phyloP scores from a whole-genome alignment of 2,888 invertebrate genomes.

The Brenthis ino region DNA sequence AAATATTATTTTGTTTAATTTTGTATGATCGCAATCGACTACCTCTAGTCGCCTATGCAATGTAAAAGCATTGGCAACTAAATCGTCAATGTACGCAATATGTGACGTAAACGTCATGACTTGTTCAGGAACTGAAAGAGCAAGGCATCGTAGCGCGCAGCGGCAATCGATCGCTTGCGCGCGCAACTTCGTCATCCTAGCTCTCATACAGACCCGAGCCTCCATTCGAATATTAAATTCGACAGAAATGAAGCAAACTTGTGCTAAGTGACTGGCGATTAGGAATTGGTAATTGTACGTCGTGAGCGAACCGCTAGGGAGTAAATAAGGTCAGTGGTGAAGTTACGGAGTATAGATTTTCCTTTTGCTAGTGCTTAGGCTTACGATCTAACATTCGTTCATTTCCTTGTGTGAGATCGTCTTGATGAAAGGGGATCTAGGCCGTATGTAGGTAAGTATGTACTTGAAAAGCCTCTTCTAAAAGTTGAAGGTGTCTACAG shows the following conservation, averaged over 20 bases:
- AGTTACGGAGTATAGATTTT: slow-evolving; percentile 12
- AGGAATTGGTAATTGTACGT: slow-evolving; percentile 37
- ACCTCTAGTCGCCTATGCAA: slow-evolving; percentile 49
- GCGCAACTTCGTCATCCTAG: slow-evolving; percentile 72
- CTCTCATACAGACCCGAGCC: slow-evolving; percentile 60
- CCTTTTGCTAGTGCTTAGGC: slow-evolving; percentile 11
- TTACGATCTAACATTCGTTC: slow-evolving; percentile 26
- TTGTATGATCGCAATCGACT: slow-evolving; percentile 20
- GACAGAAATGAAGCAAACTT: slow-evolving; percentile 75
- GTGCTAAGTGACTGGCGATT: slow-evolving; percentile 65
- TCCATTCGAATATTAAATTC: slow-evolving; percentile 70
- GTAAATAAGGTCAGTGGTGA: slow-evolving; percentile 42
- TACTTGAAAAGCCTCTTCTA: slow-evolving; percentile 35
- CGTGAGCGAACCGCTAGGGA: slow-evolving; percentile 35
- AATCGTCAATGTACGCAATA: slow-evolving; percentile 76
- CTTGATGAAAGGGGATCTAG: slow-evolving; percentile 29
- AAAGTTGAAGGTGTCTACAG: slow-evolving; percentile 26
- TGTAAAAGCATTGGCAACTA: slow-evolving; percentile 52
- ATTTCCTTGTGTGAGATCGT: slow-evolving; percentile 35
- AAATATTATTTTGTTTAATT: slow-evolving; percentile 14
- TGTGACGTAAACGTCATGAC: slow-evolving; percentile 76
- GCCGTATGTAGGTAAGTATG: slow-evolving; percentile 40
- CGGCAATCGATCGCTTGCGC: slow-evolving; percentile 77
- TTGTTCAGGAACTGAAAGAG: slow-evolving; percentile 61
- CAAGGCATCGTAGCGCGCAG: slow-evolving; percentile 68